A percentile compares a stretch with the other conserved stretches of the same genome.
phyloP scores from a whole-genome alignment of 1,140 invertebrate genomes.

The Mamestra configurata region DNA sequence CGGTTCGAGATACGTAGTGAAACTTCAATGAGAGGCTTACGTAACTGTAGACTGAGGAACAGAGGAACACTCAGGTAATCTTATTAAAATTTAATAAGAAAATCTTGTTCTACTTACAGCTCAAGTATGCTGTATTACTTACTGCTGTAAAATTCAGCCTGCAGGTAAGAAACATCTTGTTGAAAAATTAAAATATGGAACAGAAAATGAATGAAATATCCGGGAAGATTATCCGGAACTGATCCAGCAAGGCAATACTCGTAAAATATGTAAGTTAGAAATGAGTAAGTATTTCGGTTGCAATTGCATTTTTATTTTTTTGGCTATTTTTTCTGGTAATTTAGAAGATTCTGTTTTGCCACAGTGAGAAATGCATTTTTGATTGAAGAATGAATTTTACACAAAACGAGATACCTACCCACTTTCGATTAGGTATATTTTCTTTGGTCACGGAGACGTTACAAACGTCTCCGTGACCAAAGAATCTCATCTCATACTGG shows the following conservation, averaged over 20 bases:
- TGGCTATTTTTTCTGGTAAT: too few species aligned
- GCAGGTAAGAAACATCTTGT: neutral
- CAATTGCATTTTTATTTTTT: too few species aligned
- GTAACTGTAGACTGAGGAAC: conserved; percentile 59
- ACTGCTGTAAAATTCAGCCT: neutral
- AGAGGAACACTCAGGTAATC: conserved; percentile 9
- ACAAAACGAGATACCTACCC: too few species aligned
- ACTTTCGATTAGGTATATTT: too few species aligned
- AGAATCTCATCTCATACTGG: too few species aligned
- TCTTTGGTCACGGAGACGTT: too few species aligned
- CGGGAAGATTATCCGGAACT: neutral
- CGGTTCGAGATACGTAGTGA: neutral
- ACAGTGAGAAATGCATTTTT: too few species aligned
- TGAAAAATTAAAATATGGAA: neutral
- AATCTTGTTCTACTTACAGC: neutral
- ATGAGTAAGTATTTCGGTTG: too few species aligned
- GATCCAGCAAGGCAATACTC: neutral
- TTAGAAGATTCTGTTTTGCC: too few species aligned
- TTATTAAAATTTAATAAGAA: conserved; percentile 26
- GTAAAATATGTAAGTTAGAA: neutral
- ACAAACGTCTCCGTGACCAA: too few species aligned
- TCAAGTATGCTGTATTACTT: neutral
- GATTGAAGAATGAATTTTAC: too few species aligned
- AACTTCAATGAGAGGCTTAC: conserved; percentile 65
- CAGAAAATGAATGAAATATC: neutral